These are phyloP conservation scores for Eupithecia centaureata DNA, from an alignment of 2,888 invertebrate species.

Conservation along the genomic window DNA sequence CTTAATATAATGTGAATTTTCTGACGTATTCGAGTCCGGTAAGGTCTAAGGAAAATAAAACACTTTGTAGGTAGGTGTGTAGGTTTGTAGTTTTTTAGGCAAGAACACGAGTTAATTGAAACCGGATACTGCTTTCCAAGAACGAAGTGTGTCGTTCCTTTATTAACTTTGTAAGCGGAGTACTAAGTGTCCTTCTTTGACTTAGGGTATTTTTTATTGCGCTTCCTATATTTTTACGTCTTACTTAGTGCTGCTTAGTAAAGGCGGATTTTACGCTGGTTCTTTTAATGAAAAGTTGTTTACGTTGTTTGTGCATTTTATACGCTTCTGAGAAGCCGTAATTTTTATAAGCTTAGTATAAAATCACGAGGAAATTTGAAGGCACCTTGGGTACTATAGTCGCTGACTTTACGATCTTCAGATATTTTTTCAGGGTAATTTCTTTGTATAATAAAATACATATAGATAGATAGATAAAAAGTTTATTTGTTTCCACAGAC, in stretches of 20 bases:
- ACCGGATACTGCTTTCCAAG: conserved; percentile 38
- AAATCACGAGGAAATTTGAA: background rate
- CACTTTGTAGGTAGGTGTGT: no score
- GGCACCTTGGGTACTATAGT: background rate
- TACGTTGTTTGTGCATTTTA: conserved; percentile 7
- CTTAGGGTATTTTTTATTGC: conserved; percentile 31
- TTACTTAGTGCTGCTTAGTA: conserved; percentile 13
- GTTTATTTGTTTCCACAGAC: no score
- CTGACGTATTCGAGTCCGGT: no score
- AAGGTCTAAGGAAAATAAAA: no score
- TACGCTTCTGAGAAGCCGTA: background rate
- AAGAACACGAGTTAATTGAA: conserved; percentile 24
- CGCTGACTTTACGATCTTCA: no score
- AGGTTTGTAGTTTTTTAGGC: no score
- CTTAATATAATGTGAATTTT: no score
- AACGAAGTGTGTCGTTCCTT: conserved; percentile 46
- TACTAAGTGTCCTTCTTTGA: conserved; percentile 41
- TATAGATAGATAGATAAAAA: no score
- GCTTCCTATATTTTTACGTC: conserved; percentile 20
- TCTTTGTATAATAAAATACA: no score
- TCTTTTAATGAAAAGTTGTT: conserved; percentile 7
- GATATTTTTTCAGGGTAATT: no score
- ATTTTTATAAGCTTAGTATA: conserved; percentile 4
- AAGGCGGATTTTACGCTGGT: conserved; percentile 11
- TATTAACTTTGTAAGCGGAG: conserved; percentile 40